phyloP scores from a whole-genome alignment of 2,888 invertebrate species.

The Nasonovia ribisnigri region DNA sequence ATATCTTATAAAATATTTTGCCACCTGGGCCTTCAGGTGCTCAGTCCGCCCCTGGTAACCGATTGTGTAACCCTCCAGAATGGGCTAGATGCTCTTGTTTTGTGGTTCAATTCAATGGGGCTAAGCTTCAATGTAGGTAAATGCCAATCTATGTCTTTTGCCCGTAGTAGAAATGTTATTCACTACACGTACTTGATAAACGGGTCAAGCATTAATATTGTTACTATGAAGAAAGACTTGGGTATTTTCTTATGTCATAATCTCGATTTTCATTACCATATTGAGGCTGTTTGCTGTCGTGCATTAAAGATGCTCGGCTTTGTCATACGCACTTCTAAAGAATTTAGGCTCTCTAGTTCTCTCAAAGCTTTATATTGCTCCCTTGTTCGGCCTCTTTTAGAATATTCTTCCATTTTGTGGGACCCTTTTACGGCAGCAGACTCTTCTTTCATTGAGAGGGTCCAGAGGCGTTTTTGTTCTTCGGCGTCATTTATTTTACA shows the following conservation, averaged over 20 bases:
- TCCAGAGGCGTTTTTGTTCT: neutral
- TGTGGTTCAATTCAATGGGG: too few species aligned
- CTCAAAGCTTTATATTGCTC: neutral
- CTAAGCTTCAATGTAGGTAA: neutral
- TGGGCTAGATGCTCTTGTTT: too few species aligned
- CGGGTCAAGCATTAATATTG: too few species aligned
- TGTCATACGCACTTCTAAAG: neutral
- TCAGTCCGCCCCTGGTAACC: too few species aligned
- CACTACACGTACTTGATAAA: too few species aligned
- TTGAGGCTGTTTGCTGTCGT: neutral
- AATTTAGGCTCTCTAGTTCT: neutral
- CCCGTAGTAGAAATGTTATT: neutral
- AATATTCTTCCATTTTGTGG: too few species aligned
- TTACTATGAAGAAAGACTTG: too few species aligned
- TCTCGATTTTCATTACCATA: neutral
- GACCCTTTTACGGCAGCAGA: too few species aligned
- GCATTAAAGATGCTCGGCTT: neutral
- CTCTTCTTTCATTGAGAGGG: neutral
- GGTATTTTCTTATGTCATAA: neutral
- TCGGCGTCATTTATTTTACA: neutral
- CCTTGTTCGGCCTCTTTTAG: too few species aligned
- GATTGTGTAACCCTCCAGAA: too few species aligned
- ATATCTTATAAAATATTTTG: too few species aligned
- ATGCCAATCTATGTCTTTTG: conserved; percentile 28
- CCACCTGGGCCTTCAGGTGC: too few species aligned